Conservation (phyloP, 2,113 vertebrate genomes). For the Gobius niger region DNA sequence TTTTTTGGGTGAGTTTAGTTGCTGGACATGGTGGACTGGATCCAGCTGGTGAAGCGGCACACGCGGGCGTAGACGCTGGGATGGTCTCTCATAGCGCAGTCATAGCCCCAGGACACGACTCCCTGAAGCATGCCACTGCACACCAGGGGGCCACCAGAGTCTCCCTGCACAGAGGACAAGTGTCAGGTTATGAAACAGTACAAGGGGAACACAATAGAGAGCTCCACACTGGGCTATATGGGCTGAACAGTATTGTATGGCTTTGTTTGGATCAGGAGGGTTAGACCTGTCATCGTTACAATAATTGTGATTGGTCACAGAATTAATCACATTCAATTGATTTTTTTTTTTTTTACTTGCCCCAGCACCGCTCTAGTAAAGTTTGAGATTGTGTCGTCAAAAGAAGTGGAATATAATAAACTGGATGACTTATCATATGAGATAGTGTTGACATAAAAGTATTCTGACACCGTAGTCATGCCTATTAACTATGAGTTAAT, state of each 20-base stretch:
- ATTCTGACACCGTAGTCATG: too few species aligned
- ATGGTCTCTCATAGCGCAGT: constrained; percentile 73
- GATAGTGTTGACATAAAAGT: too few species aligned
- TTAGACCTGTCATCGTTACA: too few species aligned
- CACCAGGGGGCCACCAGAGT: constrained; percentile 81
- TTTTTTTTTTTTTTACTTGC: too few species aligned
- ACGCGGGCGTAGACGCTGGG: constrained; percentile 80
- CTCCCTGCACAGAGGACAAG: constrained; percentile 59
- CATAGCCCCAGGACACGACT: constrained; percentile 80
- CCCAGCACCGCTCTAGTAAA: too few species aligned
- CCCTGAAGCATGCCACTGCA: constrained; percentile 78
- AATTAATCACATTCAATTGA: too few species aligned
- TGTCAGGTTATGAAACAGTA: not conserved
- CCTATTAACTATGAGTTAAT: too few species aligned
- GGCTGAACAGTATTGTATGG: too few species aligned
- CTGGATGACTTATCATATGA: not conserved
- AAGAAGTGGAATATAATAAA: too few species aligned
- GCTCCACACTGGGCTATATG: not conserved
- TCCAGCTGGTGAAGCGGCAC: constrained; percentile 79
- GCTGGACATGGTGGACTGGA: constrained; percentile 53
- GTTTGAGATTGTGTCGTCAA: not conserved
- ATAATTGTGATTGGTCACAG: too few species aligned
- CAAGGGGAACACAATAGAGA: not conserved
- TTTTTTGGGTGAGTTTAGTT: constrained; percentile 55
- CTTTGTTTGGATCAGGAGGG: too few species aligned